A percentile compares a stretch with the other conserved stretches of the same genome.
Evolutionary conservation across 1,140 invertebrate genomes (phyloP).

Genomic region (Leptopilina clavipes): DNA sequence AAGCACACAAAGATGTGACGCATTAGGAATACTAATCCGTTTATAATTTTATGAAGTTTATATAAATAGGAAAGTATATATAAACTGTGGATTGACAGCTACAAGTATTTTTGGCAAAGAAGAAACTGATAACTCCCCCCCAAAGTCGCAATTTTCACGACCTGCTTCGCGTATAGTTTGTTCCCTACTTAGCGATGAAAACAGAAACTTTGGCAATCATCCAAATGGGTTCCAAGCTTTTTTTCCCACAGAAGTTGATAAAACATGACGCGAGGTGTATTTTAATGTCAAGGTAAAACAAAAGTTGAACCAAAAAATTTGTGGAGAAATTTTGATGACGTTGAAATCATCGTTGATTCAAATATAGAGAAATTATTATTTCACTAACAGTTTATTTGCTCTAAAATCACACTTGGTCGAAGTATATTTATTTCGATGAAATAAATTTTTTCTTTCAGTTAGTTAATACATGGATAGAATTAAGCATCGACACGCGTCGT

Average conservation of each 20-base stretch:
- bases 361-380: too few relatives aligned
- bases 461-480: background rate
- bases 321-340: too few relatives aligned
- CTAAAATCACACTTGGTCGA: too few relatives aligned
- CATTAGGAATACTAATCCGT: too few relatives aligned
- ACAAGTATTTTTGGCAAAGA: constrained; percentile 17
- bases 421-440: too few relatives aligned
- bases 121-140: background rate
- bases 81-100: background rate
- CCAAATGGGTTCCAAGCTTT: constrained; percentile 18
- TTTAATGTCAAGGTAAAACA: constrained; percentile 30
- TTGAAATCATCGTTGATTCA: too few relatives aligned
- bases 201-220: constrained; percentile 28
- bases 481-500: background rate
- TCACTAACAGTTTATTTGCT: too few relatives aligned
- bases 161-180: background rate
- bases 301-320: background rate
- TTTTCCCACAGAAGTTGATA: constrained; percentile 19
- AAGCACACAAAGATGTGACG: too few relatives aligned
- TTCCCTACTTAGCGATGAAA: background rate
- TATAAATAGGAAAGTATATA: too few relatives aligned
- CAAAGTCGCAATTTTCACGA: constrained; percentile 15
- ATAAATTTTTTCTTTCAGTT: background rate
- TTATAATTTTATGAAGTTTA: too few relatives aligned
- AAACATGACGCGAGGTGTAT: constrained; percentile 4